Base-by-base conservation (phyloP, 2,113 vertebrate species). In the Phyllostomus hastatus region DNA sequence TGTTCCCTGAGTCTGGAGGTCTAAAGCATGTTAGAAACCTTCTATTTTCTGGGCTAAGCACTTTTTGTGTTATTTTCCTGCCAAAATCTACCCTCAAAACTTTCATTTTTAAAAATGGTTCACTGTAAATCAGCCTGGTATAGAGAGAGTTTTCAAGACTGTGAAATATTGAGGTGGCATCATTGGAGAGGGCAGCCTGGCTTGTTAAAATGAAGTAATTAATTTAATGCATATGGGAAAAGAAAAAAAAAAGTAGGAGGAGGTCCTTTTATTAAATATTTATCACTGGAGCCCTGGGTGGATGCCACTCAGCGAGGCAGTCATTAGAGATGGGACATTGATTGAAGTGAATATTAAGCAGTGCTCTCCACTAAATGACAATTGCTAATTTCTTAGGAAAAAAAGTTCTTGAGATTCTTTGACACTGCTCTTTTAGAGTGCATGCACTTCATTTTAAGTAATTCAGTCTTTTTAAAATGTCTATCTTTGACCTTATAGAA, bases 201-300 rank as follows among this genome's bases (percentile, higher is more conserved):
- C 93, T 96, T 91, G 66, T 97, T 97, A 95, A 96, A 94, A 96
- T 95, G 82, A 93, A 94, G 85, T 86, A 66, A 94, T 92, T 95
- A 73, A 92, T 88, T 93, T 97, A 95, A 95, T 20, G 4, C 94
- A 83, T 84, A 90, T 83, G 97, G 82, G 79, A 41, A 92, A 94
- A 76, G 66, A 69, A n/a, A 57, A 41, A 57, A 41, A 46, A 76
- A 76, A 11, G 57, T 66, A 92, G 96, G 88, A 90, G 95, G 92
- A 96, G 93, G 97, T 97, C 46, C 94, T 93, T 96, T 97, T 96
- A 95, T 97, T 98, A 88, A 95, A 95, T 94, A 95, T 97, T 98
- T 97, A 96, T 96, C 96, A 95, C 95, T 93, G 72, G 88, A 57
- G 31, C 70, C 88, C 31, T 48, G 57, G 70, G 61, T 87, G 17